Percentiles rank a stretch among this genome's conserved stretches.
These are phyloP conservation scores for Bembecia ichneumoniformis DNA, from an alignment of 2,888 invertebrate species.

Conservation along the genomic window DNA sequence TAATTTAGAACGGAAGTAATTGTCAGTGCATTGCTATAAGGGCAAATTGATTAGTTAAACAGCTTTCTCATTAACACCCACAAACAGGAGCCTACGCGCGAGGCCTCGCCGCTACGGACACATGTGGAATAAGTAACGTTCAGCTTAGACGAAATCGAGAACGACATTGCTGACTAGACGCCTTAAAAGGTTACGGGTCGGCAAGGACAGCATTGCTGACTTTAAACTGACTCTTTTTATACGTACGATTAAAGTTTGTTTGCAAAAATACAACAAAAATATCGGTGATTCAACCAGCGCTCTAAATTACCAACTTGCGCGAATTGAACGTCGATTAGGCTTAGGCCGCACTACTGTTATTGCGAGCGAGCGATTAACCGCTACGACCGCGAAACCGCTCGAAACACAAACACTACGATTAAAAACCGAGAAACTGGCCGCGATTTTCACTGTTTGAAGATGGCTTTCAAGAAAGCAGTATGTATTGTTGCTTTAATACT, in stretches of 20 bases:
- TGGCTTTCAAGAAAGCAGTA: too few species aligned
- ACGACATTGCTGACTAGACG: slow-evolving; percentile 12
- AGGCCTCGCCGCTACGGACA: slow-evolving; percentile 5
- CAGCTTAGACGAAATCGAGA: slow-evolving; percentile 3
- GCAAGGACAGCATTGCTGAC: slow-evolving; percentile 4
- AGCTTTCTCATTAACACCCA: neutral
- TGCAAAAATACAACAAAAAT: slow-evolving; percentile 30
- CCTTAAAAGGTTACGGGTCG: slow-evolving; percentile 17
- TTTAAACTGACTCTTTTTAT: slow-evolving; percentile 22
- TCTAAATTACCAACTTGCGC: slow-evolving; percentile 5
- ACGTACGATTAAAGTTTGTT: slow-evolving; percentile 27
- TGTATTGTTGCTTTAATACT: too few species aligned
- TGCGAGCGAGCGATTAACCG: too few species aligned
- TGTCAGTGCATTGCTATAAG: neutral
- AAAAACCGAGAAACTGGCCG: too few species aligned
- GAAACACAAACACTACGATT: too few species aligned
- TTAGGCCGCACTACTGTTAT: too few species aligned
- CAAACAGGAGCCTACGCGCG: neutral
- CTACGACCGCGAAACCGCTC: too few species aligned
- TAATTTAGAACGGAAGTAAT: neutral
- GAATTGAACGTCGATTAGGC: neutral
- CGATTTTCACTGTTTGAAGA: too few species aligned
- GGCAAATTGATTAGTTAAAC: neutral
- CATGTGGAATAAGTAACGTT: slow-evolving; percentile 6
- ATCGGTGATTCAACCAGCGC: slow-evolving; percentile 42